phyloP scores from a whole-genome alignment of 2,113 vertebrate species.

The Trogon surrucura region DNA sequence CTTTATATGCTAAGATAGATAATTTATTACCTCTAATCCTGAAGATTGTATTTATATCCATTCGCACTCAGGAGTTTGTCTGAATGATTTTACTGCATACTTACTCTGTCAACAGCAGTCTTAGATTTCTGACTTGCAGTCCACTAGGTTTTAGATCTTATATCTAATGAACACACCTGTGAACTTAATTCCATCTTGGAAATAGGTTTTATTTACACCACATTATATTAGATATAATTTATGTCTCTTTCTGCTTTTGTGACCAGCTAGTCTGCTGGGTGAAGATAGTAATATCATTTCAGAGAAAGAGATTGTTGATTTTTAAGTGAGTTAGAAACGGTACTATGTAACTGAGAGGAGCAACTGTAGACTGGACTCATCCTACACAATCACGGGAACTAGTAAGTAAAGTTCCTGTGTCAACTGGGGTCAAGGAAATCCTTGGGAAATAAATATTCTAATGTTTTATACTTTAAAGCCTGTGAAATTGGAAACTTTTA shows the following conservation, averaged over 20 bases:
- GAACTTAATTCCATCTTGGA: neutral
- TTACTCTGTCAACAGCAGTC: slow-evolving; percentile 1
- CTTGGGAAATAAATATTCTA: slow-evolving; percentile 6
- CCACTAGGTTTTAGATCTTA: neutral
- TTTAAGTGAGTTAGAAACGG: neutral
- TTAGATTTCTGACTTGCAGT: neutral
- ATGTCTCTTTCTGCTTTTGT: neutral
- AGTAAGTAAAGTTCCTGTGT: neutral
- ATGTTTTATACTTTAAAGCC: neutral
- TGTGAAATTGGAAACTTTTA: slow-evolving; percentile 17
- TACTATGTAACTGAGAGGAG: neutral
- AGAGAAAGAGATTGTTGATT: neutral
- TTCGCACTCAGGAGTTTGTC: neutral
- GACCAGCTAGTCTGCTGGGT: neutral
- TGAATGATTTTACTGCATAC: neutral
- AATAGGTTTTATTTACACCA: neutral
- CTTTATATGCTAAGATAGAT: neutral
- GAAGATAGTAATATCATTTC: neutral
- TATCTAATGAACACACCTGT: neutral
- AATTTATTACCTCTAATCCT: neutral
- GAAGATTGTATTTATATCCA: neutral
- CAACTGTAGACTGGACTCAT: neutral
- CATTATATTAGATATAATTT: neutral
- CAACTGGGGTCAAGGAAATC: neutral
- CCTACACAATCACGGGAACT: neutral